Evolutionary conservation across 2,888 invertebrate genomes (phyloP).

Genomic region (Scaeva pyrastri): DNA sequence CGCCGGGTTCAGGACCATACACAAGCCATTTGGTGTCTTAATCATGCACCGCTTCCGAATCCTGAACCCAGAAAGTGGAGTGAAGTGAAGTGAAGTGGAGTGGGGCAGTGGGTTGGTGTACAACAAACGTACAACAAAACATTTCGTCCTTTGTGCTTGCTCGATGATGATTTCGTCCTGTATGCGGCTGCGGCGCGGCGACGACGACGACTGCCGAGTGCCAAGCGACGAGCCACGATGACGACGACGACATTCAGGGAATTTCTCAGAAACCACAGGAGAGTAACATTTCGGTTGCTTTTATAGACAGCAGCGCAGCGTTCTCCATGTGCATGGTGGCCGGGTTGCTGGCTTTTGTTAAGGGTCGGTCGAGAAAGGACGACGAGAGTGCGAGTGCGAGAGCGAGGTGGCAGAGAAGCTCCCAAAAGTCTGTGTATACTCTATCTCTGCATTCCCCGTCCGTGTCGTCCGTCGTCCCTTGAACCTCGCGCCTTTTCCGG

Average conservation of each 20-base stretch:
- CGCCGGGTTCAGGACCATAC: too few relatives aligned
- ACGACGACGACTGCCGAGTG: too few relatives aligned
- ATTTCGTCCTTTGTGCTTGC: constrained; percentile 59
- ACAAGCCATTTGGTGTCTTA: constrained; percentile 38
- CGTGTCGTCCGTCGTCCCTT: neutral
- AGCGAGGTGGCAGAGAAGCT: constrained; percentile 34
- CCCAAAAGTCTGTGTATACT: constrained; percentile 63
- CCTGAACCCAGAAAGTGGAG: constrained; percentile 36
- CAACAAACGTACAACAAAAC: constrained; percentile 44
- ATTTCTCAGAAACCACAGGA: constrained; percentile 62
- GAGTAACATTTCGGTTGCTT: constrained; percentile 68
- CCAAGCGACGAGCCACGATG: constrained; percentile 47
- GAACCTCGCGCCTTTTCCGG: neutral
- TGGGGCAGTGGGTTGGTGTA: constrained; percentile 32
- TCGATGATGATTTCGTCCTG: constrained; percentile 56
- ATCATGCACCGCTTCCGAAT: constrained; percentile 50
- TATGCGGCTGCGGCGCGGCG: constrained; percentile 40
- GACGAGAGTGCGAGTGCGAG: constrained; percentile 12
- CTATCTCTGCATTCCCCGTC: constrained; percentile 27
- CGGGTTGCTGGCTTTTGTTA: constrained; percentile 67
- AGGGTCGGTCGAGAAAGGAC: constrained; percentile 53
- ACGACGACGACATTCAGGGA: constrained; percentile 69
- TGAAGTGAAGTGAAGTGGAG: constrained; percentile 25
- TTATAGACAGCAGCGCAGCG: constrained; percentile 52
- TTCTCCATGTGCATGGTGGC: constrained; percentile 66